phyloP scores from a whole-genome alignment of 2,797 vertebrate genomes.

The Bryconaethiops microstoma region DNA sequence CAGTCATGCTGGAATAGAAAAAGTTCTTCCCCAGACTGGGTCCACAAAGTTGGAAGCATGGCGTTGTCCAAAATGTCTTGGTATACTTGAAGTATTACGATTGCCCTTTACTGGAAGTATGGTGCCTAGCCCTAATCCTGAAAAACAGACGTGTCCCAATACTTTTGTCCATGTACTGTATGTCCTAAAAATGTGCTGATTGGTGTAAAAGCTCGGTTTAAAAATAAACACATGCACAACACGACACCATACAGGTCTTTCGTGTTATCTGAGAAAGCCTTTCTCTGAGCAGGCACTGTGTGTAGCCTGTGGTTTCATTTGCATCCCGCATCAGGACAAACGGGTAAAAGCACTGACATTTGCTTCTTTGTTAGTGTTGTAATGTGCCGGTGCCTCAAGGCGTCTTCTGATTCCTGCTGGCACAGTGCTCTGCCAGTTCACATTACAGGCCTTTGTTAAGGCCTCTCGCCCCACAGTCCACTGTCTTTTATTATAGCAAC shows the following conservation, averaged over 20 bases:
- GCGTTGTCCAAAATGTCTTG: too few relatives aligned
- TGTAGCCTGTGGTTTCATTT: background rate
- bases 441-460: background rate
- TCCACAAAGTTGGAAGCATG: too few relatives aligned
- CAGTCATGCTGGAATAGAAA: too few relatives aligned
- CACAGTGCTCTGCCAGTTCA: background rate
- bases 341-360: background rate
- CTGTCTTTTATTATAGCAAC: background rate
- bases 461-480: background rate
- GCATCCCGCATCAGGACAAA: background rate
- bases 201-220: background rate
- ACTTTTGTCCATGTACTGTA: background rate
- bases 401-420: background rate
- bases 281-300: background rate
- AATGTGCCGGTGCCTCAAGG: background rate
- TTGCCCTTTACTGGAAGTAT: too few relatives aligned
- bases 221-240: background rate
- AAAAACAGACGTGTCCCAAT: background rate
- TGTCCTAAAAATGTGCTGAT: background rate
- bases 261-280: background rate
- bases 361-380: background rate
- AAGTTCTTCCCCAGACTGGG: too few relatives aligned
- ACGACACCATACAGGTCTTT: background rate
- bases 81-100: too few relatives aligned
- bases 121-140: too few relatives aligned